These are phyloP conservation scores for Zeugodacus cucurbitae DNA, from an alignment of 1,140 invertebrate species.

Conservation along the genomic window DNA sequence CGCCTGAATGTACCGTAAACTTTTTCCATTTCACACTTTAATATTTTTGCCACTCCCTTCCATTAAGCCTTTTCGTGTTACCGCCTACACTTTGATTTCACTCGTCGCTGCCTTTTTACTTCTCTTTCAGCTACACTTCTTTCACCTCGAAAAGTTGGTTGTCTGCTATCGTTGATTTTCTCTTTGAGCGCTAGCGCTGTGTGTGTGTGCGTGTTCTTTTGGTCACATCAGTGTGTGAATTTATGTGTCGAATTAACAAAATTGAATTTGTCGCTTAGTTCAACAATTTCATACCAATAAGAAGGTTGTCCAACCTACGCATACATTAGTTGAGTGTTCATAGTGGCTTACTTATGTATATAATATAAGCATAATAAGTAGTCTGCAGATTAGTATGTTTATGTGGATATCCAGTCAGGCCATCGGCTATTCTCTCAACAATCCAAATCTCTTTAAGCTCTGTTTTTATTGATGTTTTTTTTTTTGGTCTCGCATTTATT, in stretches of 20 bases:
- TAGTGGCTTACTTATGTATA: background rate
- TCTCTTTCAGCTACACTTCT: background rate
- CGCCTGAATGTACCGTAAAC: background rate
- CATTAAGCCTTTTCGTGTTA: background rate
- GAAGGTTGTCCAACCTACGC: background rate
- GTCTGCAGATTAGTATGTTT: background rate
- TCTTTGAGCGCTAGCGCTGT: background rate
- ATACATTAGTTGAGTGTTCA: background rate
- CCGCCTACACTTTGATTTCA: background rate
- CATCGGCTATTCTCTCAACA: background rate
- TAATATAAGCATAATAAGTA: background rate
- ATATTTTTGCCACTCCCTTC: background rate
- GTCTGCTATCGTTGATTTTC: background rate
- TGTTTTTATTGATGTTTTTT: background rate
- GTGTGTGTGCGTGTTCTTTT: background rate
- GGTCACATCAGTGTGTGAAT: background rate
- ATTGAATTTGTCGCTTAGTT: conserved; percentile 15
- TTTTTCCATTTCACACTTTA: background rate
- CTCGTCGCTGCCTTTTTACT: background rate
- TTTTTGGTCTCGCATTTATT: background rate
- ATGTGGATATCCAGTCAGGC: background rate
- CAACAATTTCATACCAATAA: background rate
- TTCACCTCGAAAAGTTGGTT: background rate
- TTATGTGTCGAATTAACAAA: conserved; percentile 3
- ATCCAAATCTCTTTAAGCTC: background rate